A percentile compares a stretch with the other conserved stretches of the same genome.
Evolutionary conservation across 2,888 invertebrate species (phyloP).

Genomic region (Drosophila vallismaia): DNA sequence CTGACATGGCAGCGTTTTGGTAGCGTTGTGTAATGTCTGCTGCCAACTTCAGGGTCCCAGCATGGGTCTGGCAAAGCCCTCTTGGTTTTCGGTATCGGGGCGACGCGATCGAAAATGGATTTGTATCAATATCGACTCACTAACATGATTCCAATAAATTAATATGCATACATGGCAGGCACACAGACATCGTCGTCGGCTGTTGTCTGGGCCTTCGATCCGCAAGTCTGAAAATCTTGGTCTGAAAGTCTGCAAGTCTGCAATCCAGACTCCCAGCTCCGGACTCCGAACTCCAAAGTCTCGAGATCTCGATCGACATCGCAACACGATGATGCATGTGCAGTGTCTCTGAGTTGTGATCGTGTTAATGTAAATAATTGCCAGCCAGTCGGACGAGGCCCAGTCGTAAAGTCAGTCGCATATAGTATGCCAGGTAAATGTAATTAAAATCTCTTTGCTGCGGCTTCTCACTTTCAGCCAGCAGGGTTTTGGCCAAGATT

Average conservation of each 20-base stretch:
- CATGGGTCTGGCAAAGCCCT: conserved; percentile 47
- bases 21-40: conserved; percentile 70
- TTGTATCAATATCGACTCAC: conserved; percentile 84
- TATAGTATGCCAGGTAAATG: conserved; percentile 60
- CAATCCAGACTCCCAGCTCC: conserved; percentile 5
- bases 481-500: conserved; percentile 59
- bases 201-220: conserved; percentile 45
- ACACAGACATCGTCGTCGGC: conserved; percentile 40
- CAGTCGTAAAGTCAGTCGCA: conserved; percentile 24
- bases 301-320: conserved; percentile 74
- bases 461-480: conserved; percentile 63
- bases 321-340: conserved; percentile 82
- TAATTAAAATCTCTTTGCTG: conserved; percentile 78
- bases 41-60: conserved; percentile 61
- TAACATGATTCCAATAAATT: conserved; percentile 84
- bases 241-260: neutral
- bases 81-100: conserved; percentile 58
- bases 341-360: conserved; percentile 82
- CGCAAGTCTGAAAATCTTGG: conserved; percentile 12
- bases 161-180: conserved; percentile 80
- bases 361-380: conserved; percentile 84
- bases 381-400: conserved; percentile 59
- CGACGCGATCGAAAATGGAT: conserved; percentile 82
- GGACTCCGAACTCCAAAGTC: conserved; percentile 6
- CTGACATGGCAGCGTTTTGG: conserved; percentile 34